These are phyloP conservation scores for Mirza zaza DNA, from an alignment of 2,113 vertebrate genomes.

Conservation along the genomic window DNA sequence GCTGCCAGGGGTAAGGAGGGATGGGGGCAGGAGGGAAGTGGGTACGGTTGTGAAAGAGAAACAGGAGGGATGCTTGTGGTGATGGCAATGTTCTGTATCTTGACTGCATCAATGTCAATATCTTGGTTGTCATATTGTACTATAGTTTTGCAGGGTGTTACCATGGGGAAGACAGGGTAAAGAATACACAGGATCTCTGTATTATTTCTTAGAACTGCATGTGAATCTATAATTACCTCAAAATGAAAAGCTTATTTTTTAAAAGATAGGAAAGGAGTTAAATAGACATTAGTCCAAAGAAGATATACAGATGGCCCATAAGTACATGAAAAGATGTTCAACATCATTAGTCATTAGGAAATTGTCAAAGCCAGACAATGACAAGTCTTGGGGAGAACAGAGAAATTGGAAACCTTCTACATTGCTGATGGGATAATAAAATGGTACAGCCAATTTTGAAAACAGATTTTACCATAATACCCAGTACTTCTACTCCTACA, in stretches of 20 bases:
- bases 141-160: not conserved
- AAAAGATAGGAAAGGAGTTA: not conserved
- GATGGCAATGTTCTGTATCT: not conserved
- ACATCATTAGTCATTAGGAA: not conserved
- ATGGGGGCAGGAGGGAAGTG: not conserved
- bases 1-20: not conserved
- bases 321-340: not conserved
- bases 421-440: not conserved
- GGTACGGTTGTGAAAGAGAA: not conserved
- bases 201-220: not conserved
- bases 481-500: not conserved
- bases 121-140: not conserved
- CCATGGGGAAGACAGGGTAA: not conserved
- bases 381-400: not conserved
- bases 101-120: not conserved
- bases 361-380: slow-evolving; percentile 18
- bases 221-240: not conserved
- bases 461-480: not conserved
- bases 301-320: slow-evolving; percentile 1
- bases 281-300: slow-evolving; percentile 25
- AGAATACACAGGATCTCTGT: not conserved
- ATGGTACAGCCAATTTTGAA: not conserved
- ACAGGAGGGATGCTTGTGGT: not conserved
- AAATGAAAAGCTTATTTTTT: slow-evolving; percentile 26
- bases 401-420: not conserved